These are phyloP conservation scores for Passer domesticus DNA, from an alignment of 2,113 vertebrate genomes.

Conservation along the genomic window DNA sequence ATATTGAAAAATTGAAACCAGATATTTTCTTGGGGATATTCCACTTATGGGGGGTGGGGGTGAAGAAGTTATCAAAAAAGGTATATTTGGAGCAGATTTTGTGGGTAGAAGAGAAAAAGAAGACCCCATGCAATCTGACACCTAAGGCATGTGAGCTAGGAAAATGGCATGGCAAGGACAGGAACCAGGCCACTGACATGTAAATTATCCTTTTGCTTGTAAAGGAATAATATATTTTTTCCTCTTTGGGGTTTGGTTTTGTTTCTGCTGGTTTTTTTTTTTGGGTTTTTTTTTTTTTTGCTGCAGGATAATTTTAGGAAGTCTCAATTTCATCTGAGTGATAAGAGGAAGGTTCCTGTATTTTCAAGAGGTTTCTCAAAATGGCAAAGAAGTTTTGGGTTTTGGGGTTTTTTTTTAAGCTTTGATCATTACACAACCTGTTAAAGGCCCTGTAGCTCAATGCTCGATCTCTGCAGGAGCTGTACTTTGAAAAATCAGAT, in stretches of 20 bases:
- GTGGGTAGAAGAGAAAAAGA: background rate
- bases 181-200: background rate
- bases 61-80: background rate
- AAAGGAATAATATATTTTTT: background rate
- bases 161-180: background rate
- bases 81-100: background rate
- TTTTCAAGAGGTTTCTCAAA: background rate
- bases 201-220: background rate
- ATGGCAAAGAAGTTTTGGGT: background rate
- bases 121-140: background rate
- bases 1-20: background rate
- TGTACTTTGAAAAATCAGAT: background rate
- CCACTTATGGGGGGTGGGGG: background rate
- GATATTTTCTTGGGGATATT: background rate
- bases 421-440: background rate
- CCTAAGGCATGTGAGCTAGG: background rate
- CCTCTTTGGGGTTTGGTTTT: background rate
- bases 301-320: background rate
- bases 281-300: background rate
- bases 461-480: background rate
- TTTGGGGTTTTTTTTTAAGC: background rate
- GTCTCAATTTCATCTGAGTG: background rate
- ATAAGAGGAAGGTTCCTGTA: background rate
- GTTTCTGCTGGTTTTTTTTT: background rate
- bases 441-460: background rate